phyloP scores from a whole-genome alignment of 2,113 vertebrate genomes.

The Thinocorus orbignyianus region DNA sequence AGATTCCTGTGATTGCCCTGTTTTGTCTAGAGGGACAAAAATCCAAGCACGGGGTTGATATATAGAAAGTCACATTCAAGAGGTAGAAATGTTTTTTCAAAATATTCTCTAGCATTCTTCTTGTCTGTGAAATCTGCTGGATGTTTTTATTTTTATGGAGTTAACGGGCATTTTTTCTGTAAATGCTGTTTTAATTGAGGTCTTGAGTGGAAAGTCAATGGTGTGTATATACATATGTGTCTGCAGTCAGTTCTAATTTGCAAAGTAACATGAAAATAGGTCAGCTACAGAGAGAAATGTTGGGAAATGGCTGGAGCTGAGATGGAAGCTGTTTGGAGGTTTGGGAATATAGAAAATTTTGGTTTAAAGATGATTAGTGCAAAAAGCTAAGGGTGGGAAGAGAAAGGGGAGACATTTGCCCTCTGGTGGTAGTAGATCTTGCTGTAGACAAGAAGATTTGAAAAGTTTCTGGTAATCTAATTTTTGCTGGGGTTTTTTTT shows the following conservation, averaged over 20 bases:
- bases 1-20: background rate
- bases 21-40: background rate
- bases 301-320: conserved; percentile 18
- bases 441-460: background rate
- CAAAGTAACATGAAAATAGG: conserved; percentile 60
- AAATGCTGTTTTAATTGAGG: conserved; percentile 56
- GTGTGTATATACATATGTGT: conserved; percentile 48
- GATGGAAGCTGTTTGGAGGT: background rate
- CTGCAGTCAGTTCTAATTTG: conserved; percentile 64
- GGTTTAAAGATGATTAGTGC: background rate
- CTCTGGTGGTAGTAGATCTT: background rate
- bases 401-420: background rate
- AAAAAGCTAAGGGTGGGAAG: background rate
- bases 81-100: background rate
- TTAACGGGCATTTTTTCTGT: background rate
- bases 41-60: background rate
- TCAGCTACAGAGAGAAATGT: conserved; percentile 25
- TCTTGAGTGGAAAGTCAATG: conserved; percentile 49
- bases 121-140: background rate
- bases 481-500: background rate
- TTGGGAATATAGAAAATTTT: background rate
- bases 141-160: conserved; percentile 34
- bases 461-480: background rate
- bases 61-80: background rate
- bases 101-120: background rate